These are phyloP conservation scores for Ormyrus nitidulus DNA, from an alignment of 2,888 invertebrate species.

Conservation along the genomic window DNA sequence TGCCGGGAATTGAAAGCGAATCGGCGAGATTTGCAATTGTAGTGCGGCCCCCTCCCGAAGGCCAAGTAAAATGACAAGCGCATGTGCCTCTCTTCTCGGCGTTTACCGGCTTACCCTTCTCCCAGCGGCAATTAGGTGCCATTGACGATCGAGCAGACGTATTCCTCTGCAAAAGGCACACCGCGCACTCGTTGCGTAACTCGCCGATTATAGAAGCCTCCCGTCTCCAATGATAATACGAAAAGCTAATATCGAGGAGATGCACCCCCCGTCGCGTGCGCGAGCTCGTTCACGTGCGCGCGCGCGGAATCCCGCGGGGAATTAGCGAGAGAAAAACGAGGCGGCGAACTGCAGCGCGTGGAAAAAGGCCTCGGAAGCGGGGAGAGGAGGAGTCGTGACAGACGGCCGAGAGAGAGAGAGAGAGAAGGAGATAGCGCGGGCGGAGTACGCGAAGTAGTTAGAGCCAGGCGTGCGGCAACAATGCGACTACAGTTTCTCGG, in stretches of 20 bases:
- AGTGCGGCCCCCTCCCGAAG: too few relatives aligned
- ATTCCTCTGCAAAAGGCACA: too few relatives aligned
- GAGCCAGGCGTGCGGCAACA: slow-evolving; percentile 66
- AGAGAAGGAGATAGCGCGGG: slow-evolving; percentile 10
- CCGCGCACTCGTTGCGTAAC: too few relatives aligned
- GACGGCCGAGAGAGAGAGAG: slow-evolving; percentile 7
- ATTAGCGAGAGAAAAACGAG: slow-evolving; percentile 59
- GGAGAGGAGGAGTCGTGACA: slow-evolving; percentile 3
- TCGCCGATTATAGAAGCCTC: too few relatives aligned
- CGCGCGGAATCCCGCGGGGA: slow-evolving; percentile 56
- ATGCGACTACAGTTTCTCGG: slow-evolving; percentile 71
- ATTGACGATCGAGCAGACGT: too few relatives aligned
- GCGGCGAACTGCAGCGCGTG: slow-evolving; percentile 18
- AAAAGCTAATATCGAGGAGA: slow-evolving; percentile 3
- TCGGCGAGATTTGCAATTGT: background rate
- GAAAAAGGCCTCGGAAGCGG: slow-evolving; percentile 3
- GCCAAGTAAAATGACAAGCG: too few relatives aligned
- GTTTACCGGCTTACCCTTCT: too few relatives aligned
- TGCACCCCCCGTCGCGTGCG: background rate
- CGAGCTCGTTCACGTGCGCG: background rate
- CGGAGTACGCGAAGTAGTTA: slow-evolving; percentile 45
- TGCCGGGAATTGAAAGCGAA: slow-evolving; percentile 4
- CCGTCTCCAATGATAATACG: too few relatives aligned
- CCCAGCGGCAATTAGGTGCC: too few relatives aligned
- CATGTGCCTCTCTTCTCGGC: too few relatives aligned